These are phyloP conservation scores for Cervus canadensis DNA, from an alignment of 2,113 vertebrate genomes.

Conservation along the genomic window DNA sequence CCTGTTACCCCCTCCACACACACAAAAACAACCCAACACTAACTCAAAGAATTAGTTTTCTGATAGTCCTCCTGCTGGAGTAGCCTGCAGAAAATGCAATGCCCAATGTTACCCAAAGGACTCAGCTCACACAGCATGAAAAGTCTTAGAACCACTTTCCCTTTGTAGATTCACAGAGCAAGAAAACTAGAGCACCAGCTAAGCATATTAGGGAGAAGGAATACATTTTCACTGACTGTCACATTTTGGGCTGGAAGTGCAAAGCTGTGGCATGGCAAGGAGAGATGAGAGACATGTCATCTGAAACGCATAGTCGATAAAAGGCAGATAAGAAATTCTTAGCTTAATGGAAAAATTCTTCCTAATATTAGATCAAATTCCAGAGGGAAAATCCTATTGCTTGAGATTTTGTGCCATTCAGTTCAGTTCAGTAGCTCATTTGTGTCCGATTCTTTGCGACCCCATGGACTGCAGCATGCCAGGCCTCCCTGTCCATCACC, in stretches of 20 bases:
- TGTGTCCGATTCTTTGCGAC: too few species aligned
- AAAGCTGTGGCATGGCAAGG: neutral
- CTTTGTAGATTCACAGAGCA: neutral
- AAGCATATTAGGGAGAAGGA: neutral
- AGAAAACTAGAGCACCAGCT: neutral
- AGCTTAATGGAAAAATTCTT: neutral
- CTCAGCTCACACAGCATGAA: neutral
- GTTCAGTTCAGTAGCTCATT: too few species aligned
- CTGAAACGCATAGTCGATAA: neutral
- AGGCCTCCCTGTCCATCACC: too few species aligned
- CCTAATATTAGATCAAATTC: neutral
- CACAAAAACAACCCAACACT: neutral
- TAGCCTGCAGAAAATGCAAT: neutral
- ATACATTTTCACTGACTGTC: neutral
- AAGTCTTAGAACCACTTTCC: neutral
- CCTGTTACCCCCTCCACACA: neutral
- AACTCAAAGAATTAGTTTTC: neutral
- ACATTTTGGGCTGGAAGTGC: neutral
- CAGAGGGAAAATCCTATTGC: neutral
- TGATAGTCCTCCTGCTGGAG: too few species aligned
- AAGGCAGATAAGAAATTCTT: neutral
- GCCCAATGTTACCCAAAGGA: fast-evolving
- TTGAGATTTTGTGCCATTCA: neutral
- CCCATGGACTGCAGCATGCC: too few species aligned
- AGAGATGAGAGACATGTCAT: neutral